Conservation (phyloP, 2,888 invertebrate species). For the Pycnomerus fuliginosus region DNA sequence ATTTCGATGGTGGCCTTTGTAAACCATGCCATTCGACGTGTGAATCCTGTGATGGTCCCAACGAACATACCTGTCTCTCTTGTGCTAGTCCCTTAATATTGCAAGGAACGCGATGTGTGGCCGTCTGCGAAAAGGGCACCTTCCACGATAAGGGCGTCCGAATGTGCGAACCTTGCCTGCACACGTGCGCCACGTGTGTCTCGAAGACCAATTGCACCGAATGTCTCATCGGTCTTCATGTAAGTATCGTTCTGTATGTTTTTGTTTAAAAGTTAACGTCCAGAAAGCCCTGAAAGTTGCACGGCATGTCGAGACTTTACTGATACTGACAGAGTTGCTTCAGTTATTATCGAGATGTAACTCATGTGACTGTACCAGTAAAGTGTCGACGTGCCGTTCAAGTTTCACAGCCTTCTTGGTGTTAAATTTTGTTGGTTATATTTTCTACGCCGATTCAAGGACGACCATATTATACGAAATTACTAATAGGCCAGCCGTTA, state of each 20-base stretch:
- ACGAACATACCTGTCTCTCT: slow-evolving; percentile 71
- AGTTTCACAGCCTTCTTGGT: too few relatives aligned
- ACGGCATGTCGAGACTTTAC: too few relatives aligned
- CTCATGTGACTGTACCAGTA: too few relatives aligned
- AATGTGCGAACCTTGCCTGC: slow-evolving; percentile 73
- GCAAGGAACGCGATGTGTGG: slow-evolving; percentile 72
- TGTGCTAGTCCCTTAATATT: slow-evolving; percentile 73
- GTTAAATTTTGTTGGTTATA: too few relatives aligned
- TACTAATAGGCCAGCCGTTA: too few relatives aligned
- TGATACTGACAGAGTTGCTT: too few relatives aligned
- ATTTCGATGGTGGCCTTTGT: slow-evolving; percentile 70
- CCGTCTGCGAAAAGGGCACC: slow-evolving; percentile 69
- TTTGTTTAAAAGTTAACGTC: not conserved
- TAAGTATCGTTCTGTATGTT: slow-evolving; percentile 25
- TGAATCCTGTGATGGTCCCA: slow-evolving; percentile 77
- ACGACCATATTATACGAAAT: too few relatives aligned
- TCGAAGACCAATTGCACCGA: slow-evolving; percentile 78
- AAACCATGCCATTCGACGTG: slow-evolving; percentile 76
- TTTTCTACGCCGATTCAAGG: too few relatives aligned
- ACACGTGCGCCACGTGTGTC: slow-evolving; percentile 75
- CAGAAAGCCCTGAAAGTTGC: too few relatives aligned
- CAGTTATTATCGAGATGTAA: too few relatives aligned
- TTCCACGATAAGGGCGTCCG: slow-evolving; percentile 67
- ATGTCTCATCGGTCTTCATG: slow-evolving; percentile 72
- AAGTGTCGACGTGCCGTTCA: too few relatives aligned